phyloP scores from a whole-genome alignment of 2,113 vertebrate genomes.

The Varanus salvator region DNA sequence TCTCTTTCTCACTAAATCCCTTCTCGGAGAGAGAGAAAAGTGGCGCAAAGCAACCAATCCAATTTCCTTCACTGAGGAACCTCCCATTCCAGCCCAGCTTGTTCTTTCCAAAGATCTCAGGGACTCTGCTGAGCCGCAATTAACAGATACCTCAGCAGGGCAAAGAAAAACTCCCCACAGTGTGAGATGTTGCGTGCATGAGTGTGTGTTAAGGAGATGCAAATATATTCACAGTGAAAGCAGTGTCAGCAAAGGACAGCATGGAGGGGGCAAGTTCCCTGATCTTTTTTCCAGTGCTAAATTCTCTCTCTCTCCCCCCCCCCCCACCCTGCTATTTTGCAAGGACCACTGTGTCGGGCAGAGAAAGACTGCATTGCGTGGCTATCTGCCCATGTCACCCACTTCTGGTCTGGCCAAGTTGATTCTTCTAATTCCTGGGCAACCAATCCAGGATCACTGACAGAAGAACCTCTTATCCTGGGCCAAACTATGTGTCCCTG shows the following conservation, averaged over 20 bases:
- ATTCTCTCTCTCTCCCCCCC: not conserved
- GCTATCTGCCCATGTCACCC: not conserved
- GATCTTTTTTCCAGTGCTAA: not conserved
- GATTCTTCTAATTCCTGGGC: not conserved
- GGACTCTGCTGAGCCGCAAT: not conserved
- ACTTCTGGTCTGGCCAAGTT: not conserved
- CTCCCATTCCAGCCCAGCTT: not conserved
- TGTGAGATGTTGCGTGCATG: not conserved
- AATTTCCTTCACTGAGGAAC: not conserved
- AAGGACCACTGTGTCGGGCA: not conserved
- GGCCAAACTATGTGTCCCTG: not conserved
- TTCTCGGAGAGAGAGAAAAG: not conserved
- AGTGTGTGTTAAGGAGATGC: slow-evolving; percentile 24
- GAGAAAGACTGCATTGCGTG: not conserved
- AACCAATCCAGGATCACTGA: not conserved
- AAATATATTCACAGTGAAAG: slow-evolving; percentile 25
- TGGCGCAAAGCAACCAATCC: not conserved
- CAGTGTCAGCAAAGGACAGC: not conserved
- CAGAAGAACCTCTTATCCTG: not conserved
- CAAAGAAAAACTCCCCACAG: not conserved
- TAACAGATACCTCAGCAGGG: slow-evolving; percentile 18
- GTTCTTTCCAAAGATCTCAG: not conserved
- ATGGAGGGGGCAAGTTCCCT: not conserved
- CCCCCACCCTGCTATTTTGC: not conserved
- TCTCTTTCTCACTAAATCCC: not conserved